Evolutionary conservation across 1,140 invertebrate genomes (phyloP).

Genomic region (Phthorimaea operculella): DNA sequence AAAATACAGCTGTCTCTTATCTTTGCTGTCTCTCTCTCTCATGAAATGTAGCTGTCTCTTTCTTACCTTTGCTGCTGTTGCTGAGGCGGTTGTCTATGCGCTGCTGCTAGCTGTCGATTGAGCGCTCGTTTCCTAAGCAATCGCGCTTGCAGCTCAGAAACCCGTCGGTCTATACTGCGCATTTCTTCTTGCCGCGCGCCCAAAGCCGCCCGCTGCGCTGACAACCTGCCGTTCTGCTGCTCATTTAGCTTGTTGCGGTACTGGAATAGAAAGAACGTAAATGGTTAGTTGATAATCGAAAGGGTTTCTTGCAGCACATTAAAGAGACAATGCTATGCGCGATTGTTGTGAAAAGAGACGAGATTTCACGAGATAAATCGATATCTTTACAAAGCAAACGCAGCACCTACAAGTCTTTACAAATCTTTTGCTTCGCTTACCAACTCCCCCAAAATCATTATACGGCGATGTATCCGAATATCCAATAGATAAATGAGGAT

Average conservation of each 20-base stretch:
- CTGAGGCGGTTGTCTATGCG: constrained; percentile 68
- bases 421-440: too few species aligned
- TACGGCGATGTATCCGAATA: too few species aligned
- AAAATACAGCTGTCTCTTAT: constrained; percentile 16
- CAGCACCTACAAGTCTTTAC: too few species aligned
- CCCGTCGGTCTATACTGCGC: constrained; percentile 89
- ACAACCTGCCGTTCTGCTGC: constrained; percentile 89
- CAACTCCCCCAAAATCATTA: too few species aligned
- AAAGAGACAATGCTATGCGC: too few species aligned
- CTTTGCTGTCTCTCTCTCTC: constrained; percentile 20
- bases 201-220: constrained; percentile 86
- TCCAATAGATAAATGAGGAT: too few species aligned
- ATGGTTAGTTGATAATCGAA: too few species aligned
- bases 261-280: constrained; percentile 62
- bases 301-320: too few species aligned
- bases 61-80: constrained; percentile 30
- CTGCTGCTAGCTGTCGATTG: constrained; percentile 86
- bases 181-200: constrained; percentile 90
- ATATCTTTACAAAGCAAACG: too few species aligned
- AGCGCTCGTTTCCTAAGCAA: constrained; percentile 87
- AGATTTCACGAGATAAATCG: too few species aligned
- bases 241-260: constrained; percentile 96
- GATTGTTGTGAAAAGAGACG: too few species aligned
- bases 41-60: neutral
- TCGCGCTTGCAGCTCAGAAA: constrained; percentile 91